Base-by-base conservation (phyloP, 2,797 vertebrate species). In the Schizopygopsis pylzovi region DNA sequence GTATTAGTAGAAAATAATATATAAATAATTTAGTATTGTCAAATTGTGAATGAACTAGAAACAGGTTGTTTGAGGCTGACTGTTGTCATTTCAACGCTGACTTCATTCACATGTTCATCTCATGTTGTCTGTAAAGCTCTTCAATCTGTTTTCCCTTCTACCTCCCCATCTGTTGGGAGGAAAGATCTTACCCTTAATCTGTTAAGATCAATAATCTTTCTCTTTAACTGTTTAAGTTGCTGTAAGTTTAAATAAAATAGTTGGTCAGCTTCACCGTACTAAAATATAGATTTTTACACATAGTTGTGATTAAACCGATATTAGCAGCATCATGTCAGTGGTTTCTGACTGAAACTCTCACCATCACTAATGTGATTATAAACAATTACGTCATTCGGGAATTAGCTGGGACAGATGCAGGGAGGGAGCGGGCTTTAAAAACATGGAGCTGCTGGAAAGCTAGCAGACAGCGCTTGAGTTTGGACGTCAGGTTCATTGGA, bases 351-450 rank as follows among this genome's bases (percentile, higher is more conserved):
- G 75, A n/a, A 73, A 22, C 78, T 67, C 71, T 25, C 8, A 18
- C 70, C 70, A 16, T 41, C 52, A 37, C 83, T 91, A 86, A 91
- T 45, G 39, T 70, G 88, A 87, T 91, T 87, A 84, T 63, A 37
- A 49, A 39, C 54, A 41, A 79, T 91, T 89, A 88, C 77, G 87
- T 86, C 78, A 82, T 85, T 82, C 82, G 81, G 70, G 70, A 56
- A 87, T 90, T 89, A 89, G 80, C 47, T 20, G 78, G n/a, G 71
- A 39, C 45, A 79, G 70, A 76, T 77, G 63, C 39, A 41, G 37
- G 45, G 63, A 54, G 71, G 28, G 70, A 65, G 16, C 63, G 3
- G 67, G 67, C 22, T 83, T 86, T 78, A 86, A 59, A 87, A 86
- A 83, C 82, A 28, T 67, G 25, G 10, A n/a, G 54, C 72, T 54